These are phyloP conservation scores for Drosophila mimica DNA, from an alignment of 2,888 invertebrate genomes.

Conservation along the genomic window DNA sequence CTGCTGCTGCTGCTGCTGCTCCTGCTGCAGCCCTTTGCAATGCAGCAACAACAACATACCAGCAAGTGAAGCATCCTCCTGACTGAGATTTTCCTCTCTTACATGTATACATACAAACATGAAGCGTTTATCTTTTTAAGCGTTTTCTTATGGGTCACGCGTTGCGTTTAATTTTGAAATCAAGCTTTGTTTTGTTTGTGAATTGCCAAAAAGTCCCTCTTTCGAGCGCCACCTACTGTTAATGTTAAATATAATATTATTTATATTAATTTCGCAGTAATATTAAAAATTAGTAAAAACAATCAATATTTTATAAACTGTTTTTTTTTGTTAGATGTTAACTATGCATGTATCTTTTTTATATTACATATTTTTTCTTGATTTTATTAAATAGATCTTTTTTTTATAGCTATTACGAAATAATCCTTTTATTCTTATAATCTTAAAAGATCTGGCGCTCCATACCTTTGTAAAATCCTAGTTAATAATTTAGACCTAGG, in stretches of 20 bases:
- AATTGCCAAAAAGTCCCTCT: not conserved
- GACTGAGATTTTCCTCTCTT: conserved; percentile 24
- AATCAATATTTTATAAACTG: too few species aligned
- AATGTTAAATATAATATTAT: not conserved
- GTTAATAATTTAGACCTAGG: conserved; percentile 57
- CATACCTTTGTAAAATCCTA: conserved; percentile 11
- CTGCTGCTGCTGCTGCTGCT: conserved; percentile 24
- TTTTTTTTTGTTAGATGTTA: too few species aligned
- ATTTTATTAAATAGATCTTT: too few species aligned
- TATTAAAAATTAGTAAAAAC: not conserved
- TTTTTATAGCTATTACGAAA: too few species aligned
- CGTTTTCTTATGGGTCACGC: not conserved
- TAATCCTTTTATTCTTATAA: too few species aligned
- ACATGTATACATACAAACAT: not conserved
- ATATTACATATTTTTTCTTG: too few species aligned
- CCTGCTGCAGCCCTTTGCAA: conserved; percentile 45
- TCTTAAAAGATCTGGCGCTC: not conserved
- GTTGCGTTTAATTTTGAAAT: not conserved
- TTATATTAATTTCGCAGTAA: not conserved
- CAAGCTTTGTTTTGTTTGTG: not conserved
- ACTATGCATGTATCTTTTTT: too few species aligned
- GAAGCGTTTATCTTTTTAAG: not conserved
- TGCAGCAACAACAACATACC: conserved; percentile 4
- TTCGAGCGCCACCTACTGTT: not conserved
- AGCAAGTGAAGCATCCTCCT: conserved; percentile 33